These are phyloP conservation scores for Ailuropoda melanoleuca DNA, from an alignment of 2,113 vertebrate genomes.

Conservation along the genomic window DNA sequence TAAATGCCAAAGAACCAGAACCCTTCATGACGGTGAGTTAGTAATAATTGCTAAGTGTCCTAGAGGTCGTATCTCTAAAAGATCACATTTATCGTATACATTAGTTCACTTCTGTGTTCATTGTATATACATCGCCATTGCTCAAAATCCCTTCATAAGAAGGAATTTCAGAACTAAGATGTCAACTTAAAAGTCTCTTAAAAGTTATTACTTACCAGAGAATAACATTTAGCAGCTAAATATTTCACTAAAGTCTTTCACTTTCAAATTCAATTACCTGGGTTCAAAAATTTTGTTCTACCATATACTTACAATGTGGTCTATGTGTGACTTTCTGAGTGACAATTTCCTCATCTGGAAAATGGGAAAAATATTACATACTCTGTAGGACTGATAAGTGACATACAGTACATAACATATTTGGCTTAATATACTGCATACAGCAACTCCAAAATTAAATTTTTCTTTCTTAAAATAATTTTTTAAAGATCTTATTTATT, in stretches of 20 bases:
- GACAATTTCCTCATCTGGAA: constrained; percentile 24
- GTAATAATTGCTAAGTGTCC: not conserved
- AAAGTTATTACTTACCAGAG: not conserved
- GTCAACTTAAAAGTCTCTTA: not conserved
- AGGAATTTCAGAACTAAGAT: not conserved
- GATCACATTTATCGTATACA: not conserved
- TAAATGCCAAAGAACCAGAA: not conserved
- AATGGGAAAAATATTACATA: not conserved
- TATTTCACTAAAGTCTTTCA: not conserved
- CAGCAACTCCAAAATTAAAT: not conserved
- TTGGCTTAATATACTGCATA: not conserved
- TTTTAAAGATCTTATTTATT: not conserved
- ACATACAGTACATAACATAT: not conserved
- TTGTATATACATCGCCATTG: not conserved
- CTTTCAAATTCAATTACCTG: constrained; percentile 34
- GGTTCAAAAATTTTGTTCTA: not conserved
- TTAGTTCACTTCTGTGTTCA: not conserved
- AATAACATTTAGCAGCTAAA: not conserved
- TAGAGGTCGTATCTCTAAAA: not conserved
- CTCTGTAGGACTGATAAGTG: not conserved
- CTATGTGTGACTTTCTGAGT: not conserved
- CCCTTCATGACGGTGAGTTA: not conserved
- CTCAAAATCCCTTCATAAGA: not conserved
- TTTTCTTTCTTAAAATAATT: not conserved
- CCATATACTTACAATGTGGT: not conserved